Evolutionary conservation across 2,797 vertebrate species (phyloP), one percentile per base, ranked within the genome.

Genomic region (Danio jaintianensis): DNA sequence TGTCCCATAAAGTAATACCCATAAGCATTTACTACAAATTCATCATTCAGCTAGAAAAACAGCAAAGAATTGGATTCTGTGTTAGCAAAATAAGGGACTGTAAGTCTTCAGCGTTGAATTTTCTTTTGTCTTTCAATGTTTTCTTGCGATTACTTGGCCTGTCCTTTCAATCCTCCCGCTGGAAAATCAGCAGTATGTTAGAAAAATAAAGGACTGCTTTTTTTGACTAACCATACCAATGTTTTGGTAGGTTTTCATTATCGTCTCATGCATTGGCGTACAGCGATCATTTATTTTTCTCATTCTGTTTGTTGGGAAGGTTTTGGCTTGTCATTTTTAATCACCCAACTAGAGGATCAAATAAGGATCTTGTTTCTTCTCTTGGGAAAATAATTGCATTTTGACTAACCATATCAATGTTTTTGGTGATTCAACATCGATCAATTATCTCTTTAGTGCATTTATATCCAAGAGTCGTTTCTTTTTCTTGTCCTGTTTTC

Each of bases 141-240:
- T 29, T 29, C 29, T 29, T 29, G 29, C 29, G 29, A 29, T 29
- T 29, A 29, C 29, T 29, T 29, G 29, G 29, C 29, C 29, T 29
- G 29, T 29, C 29, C 3, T 29, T 29, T 29, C 29, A 29, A 29
- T 29, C 29, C 29, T 29, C 29, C 29, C 29, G 29, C 29, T 29
- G 29, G 29, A 29, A 29, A 29, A 29, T 29, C 29, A 29, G 29
- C 29, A 29, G 29, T 29, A 1, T 29, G 29, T 70, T 69, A 69
- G 47, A 55, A 63, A 75, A 87, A 81, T 84, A 81, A 87, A 86
- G 59, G 80, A 59, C 22, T 29, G 80, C 58, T 42, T 42, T 62
- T 78, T 79, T 79, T 71, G 22, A 76, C 52, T 40, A 69, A 78
- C 63, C 45, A 13, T n/a, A 3, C 18, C 20, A 22, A 53, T 40